Conservation (phyloP, 2,113 vertebrate genomes). For the Sterrhoptilus dennistouni region DNA sequence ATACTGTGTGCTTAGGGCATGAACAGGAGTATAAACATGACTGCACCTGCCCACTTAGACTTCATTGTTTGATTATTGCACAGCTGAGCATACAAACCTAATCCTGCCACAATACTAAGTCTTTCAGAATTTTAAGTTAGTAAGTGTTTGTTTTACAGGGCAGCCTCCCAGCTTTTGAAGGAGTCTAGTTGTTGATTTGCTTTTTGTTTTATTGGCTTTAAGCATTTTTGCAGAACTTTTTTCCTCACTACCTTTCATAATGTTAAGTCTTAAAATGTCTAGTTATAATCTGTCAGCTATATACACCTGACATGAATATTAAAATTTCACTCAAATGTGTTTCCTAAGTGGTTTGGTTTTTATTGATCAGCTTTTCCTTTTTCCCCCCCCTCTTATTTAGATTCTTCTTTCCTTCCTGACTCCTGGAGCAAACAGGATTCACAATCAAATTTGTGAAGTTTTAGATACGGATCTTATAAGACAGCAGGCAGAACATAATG, state of each 20-base stretch:
- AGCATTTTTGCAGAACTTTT: neutral
- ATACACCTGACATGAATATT: neutral
- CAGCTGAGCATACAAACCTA: neutral
- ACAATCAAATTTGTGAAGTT: slow-evolving; percentile 90
- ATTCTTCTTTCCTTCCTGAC: slow-evolving; percentile 89
- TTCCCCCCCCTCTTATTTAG: slow-evolving; percentile 45
- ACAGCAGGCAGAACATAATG: slow-evolving; percentile 88
- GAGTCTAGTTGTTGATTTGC: neutral
- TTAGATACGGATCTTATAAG: slow-evolving; percentile 89
- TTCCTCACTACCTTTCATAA: neutral
- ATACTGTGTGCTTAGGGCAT: neutral
- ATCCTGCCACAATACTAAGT: neutral
- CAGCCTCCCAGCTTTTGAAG: neutral
- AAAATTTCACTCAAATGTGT: neutral
- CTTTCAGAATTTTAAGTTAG: neutral
- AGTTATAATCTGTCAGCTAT: neutral
- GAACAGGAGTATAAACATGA: neutral
- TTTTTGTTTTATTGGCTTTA: neutral
- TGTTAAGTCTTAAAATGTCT: neutral
- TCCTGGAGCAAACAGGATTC: slow-evolving; percentile 88
- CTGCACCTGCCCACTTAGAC: neutral
- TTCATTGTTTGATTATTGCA: neutral
- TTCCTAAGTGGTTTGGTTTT: neutral
- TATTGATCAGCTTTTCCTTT: neutral
- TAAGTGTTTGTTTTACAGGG: neutral